phyloP scores from a whole-genome alignment of 2,797 vertebrate genomes.

The Molossus molossus region DNA sequence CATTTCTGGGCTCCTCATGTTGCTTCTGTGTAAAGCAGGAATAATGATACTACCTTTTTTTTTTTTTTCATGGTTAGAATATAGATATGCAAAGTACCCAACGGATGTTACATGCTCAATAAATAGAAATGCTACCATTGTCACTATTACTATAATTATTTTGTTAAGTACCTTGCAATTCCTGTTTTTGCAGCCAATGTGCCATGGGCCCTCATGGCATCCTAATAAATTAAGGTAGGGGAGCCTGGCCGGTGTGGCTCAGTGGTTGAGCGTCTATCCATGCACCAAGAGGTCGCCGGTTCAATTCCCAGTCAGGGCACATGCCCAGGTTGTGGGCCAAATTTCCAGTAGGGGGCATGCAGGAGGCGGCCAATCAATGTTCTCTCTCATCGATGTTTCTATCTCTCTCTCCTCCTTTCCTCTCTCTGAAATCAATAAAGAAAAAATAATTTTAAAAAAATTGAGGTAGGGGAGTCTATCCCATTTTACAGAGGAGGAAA shows the following conservation, averaged over 20 bases:
- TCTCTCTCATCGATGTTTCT: no score
- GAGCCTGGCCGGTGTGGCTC: no score
- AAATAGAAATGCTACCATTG: neutral
- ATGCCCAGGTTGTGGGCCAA: no score
- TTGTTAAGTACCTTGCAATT: neutral
- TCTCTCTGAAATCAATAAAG: no score
- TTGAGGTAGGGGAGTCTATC: neutral
- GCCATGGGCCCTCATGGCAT: neutral
- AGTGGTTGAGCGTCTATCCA: no score
- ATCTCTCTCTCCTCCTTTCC: no score
- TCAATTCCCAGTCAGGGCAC: no score
- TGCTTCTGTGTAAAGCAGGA: constrained; percentile 16
- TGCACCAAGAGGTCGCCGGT: no score
- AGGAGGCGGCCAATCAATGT: no score
- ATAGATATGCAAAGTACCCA: neutral
- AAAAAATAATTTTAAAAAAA: neutral
- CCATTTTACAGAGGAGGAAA: neutral
- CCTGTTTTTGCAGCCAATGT: neutral
- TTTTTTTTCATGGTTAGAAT: neutral
- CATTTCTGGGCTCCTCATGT: neutral
- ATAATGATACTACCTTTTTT: neutral
- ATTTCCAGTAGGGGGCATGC: no score
- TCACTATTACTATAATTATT: neutral
- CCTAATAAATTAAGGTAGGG: neutral
- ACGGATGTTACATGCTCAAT: neutral